These are phyloP conservation scores for Alethe castanea DNA, from an alignment of 2,113 vertebrate genomes.

Conservation along the genomic window DNA sequence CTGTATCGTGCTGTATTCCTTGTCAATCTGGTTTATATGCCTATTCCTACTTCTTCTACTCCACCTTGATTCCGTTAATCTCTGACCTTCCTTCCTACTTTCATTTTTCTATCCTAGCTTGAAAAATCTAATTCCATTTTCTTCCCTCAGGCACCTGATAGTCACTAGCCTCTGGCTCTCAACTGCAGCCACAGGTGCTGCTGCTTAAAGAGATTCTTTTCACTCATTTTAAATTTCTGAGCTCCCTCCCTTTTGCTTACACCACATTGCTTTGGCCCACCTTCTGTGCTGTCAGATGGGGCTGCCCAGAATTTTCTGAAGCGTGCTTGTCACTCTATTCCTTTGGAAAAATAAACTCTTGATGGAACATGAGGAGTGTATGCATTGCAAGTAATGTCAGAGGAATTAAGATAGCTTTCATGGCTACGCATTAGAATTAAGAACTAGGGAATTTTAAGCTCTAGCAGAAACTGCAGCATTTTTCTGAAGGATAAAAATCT, in stretches of 20 bases:
- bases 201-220: neutral
- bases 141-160: neutral
- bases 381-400: neutral
- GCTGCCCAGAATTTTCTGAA: neutral
- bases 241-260: neutral
- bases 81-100: neutral
- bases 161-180: neutral
- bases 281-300: neutral
- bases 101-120: neutral
- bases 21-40: neutral
- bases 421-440: neutral
- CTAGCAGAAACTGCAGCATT: neutral
- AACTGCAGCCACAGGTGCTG: neutral
- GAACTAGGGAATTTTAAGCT: constrained; percentile 5
- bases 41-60: neutral
- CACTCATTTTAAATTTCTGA: neutral
- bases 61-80: neutral
- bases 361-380: neutral
- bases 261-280: neutral
- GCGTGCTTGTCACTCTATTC: fast-evolving
- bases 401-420: neutral
- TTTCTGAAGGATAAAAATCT: neutral
- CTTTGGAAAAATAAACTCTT: neutral
- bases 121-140: neutral
- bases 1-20: neutral